These are phyloP conservation scores for Picathartes gymnocephalus DNA, from an alignment of 2,113 vertebrate species.

Conservation along the genomic window DNA sequence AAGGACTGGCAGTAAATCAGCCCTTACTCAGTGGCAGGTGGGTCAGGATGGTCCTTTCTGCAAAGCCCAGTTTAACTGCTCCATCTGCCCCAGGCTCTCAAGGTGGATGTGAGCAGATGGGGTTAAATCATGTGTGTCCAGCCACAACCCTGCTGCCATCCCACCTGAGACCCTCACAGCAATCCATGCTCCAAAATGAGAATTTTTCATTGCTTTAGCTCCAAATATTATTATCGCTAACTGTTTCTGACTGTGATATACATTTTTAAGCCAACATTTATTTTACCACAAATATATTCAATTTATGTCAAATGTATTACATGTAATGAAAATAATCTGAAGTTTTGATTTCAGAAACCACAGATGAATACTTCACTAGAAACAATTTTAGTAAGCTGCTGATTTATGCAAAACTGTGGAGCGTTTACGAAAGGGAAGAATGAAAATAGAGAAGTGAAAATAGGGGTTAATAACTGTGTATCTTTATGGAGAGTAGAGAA, in stretches of 20 bases:
- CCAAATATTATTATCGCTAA: neutral
- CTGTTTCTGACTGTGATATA: neutral
- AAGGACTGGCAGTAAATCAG: neutral
- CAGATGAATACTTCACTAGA: neutral
- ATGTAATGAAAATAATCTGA: neutral
- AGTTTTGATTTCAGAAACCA: neutral
- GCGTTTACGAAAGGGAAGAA: neutral
- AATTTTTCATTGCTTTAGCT: neutral
- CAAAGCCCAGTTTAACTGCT: neutral
- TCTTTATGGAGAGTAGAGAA: neutral
- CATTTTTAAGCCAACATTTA: neutral
- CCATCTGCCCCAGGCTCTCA: neutral
- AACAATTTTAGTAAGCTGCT: neutral
- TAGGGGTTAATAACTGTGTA: neutral
- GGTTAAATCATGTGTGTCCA: neutral
- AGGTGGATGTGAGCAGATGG: neutral
- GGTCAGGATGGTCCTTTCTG: neutral
- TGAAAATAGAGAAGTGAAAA: neutral
- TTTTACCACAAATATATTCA: neutral
- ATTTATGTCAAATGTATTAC: neutral
- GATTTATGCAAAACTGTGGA: neutral
- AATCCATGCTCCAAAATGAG: neutral
- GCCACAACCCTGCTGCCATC: neutral
- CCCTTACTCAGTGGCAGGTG: neutral
- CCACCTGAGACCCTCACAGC: neutral